These are phyloP conservation scores for Ecdyonurus torrentis DNA, from an alignment of 2,888 invertebrate genomes.

Conservation along the genomic window DNA sequence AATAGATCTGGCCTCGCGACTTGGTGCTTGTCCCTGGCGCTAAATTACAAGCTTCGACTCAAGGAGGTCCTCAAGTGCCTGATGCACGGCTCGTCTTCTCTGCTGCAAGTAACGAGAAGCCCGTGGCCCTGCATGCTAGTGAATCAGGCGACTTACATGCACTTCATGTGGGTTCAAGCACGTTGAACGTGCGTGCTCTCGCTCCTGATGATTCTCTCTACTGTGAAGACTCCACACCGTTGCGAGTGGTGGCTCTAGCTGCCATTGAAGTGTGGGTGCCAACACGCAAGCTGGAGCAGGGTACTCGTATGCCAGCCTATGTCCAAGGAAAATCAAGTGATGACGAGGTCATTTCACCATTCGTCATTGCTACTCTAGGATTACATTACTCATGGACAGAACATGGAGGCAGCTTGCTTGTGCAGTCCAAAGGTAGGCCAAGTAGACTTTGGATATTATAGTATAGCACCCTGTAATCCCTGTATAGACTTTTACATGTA, in stretches of 20 bases:
- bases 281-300: neutral
- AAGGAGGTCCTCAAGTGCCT: neutral
- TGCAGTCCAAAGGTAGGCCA: neutral
- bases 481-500: no score
- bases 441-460: no score
- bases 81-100: neutral
- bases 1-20: neutral
- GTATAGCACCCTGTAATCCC: no score
- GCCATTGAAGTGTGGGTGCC: neutral
- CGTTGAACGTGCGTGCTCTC: neutral
- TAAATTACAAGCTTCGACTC: neutral
- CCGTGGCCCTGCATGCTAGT: neutral
- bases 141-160: neutral
- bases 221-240: neutral
- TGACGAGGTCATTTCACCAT: neutral
- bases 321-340: neutral
- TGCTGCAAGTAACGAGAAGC: neutral
- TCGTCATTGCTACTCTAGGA: neutral
- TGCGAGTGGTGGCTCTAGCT: neutral
- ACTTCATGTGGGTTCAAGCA: neutral
- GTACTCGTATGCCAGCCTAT: conserved; percentile 2
- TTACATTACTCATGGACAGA: neutral
- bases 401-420: neutral
- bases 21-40: neutral
- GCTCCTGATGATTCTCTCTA: neutral